phyloP scores from a whole-genome alignment of 2,797 vertebrate species.

The Xenopus petersii region DNA sequence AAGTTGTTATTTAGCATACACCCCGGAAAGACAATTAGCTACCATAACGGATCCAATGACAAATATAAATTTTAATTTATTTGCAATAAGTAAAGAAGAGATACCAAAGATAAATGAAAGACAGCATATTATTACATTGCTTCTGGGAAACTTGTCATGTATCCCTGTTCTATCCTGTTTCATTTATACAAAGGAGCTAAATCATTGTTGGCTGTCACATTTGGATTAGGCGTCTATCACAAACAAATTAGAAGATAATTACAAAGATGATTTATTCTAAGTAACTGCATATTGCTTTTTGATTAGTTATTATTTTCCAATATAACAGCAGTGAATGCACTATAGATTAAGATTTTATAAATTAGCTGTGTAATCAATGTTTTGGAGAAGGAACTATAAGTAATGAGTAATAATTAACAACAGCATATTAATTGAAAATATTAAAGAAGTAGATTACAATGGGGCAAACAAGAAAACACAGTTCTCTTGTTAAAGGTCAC shows the following conservation, averaged over 20 bases:
- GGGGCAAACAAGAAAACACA: background rate
- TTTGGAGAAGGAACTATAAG: constrained; percentile 17
- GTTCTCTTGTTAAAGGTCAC: background rate
- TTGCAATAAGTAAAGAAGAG: constrained; percentile 1
- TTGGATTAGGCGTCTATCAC: constrained; percentile 10
- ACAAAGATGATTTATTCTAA: constrained; percentile 46
- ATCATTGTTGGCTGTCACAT: constrained; percentile 35
- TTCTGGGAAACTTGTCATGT: constrained; percentile 24
- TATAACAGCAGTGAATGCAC: constrained; percentile 38
- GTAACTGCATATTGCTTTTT: constrained; percentile 46
- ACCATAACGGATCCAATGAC: constrained; percentile 38
- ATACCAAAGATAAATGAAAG: constrained; percentile 37
- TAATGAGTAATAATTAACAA: constrained; percentile 41
- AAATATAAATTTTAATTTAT: constrained; percentile 24
- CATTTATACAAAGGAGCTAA: constrained; percentile 42
- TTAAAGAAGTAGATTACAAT: constrained; percentile 5
- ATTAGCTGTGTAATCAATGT: constrained; percentile 32
- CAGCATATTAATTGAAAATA: constrained; percentile 37
- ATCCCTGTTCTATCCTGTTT: constrained; percentile 39
- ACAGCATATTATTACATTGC: constrained; percentile 33
- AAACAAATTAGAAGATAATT: constrained; percentile 38
- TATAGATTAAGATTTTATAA: constrained; percentile 27
- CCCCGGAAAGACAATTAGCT: constrained; percentile 35
- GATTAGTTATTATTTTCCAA: constrained; percentile 49
- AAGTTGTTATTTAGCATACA: constrained; percentile 25